Base-by-base conservation (phyloP, 2,888 invertebrate species). In the Epicampocera succincta region DNA sequence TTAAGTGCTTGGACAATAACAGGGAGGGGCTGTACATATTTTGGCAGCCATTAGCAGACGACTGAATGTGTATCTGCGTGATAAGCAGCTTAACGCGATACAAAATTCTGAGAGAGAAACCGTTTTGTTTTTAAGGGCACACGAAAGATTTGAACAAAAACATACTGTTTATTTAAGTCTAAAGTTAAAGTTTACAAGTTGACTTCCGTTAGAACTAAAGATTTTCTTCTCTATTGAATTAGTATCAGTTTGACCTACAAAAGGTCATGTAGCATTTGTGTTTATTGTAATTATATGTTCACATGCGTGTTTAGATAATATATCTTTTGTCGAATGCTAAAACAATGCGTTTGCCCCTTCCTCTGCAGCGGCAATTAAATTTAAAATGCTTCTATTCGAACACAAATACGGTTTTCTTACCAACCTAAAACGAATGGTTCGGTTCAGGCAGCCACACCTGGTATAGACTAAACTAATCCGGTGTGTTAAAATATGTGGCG, bases 381-480 rank as follows among this genome's bases (percentile, higher is more conserved):
- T 68, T 68, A 8, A 44, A 54, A 52, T 69, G n/a, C 38, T 29
- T 38, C 21, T 8, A 38, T 40, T 38, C 17, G 38, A 46, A n/a
- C 2, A 12, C 19, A 38, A 15, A 29, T 13, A 42, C 6, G 21
- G 21, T 33, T 17, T 15, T 40, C 0, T 61, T 48, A 48, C 19
- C 13, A 66, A 21, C 29, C 15, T 17, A 17, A 73, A 65, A 46
- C 29, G 60, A 73, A 69, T 66, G 65, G n/a, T 80, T 60, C 52
- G 19, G 19, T 63, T 63, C 46, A 15, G 19, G 40, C 40, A 65
- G 68, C 66, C 80, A 68, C 81, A 81, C 81, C 81, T 81, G 81
- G 76, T 63, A 71, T 13, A 66, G 58, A 25, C n/a, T 21, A 2
- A 42, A 61, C 46, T 66, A 66, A 69, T 50, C 42, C 52, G 52